These are phyloP conservation scores for Yponomeuta cagnagella DNA, from an alignment of 2,888 invertebrate species.

Conservation along the genomic window DNA sequence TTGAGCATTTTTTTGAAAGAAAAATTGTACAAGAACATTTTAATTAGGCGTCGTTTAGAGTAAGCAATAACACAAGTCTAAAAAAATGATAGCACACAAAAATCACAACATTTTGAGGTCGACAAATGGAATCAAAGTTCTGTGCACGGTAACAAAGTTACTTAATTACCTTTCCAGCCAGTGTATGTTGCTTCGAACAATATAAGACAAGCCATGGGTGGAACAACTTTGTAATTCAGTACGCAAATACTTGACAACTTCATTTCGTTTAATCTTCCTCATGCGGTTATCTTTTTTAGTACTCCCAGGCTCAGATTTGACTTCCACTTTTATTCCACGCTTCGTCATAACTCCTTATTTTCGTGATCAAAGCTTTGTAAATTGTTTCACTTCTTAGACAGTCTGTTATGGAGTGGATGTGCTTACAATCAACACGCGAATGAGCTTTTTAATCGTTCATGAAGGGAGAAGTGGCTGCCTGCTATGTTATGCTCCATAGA, in stretches of 20 bases:
- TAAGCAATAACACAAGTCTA: too few relatives aligned
- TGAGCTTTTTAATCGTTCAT: background rate
- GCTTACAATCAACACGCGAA: background rate
- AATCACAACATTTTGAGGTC: too few relatives aligned
- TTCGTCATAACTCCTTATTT: background rate
- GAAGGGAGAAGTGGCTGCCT: background rate
- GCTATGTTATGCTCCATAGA: background rate
- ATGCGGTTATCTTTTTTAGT: background rate
- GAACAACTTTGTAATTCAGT: constrained; percentile 48
- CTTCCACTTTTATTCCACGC: background rate
- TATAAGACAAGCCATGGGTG: constrained; percentile 54
- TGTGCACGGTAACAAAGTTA: background rate
- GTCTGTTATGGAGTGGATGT: background rate
- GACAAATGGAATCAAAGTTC: too few relatives aligned
- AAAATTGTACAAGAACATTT: too few relatives aligned
- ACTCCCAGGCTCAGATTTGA: background rate
- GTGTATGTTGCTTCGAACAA: constrained; percentile 47
- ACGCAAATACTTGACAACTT: constrained; percentile 39
- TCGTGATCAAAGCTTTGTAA: background rate
- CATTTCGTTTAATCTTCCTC: background rate
- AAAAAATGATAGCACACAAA: too few relatives aligned
- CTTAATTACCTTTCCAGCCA: constrained; percentile 47
- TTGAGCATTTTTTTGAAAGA: too few relatives aligned
- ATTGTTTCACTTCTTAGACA: background rate
- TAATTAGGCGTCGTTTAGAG: too few relatives aligned